These are phyloP conservation scores for Agapornis roseicollis DNA, from an alignment of 2,113 vertebrate genomes.

Conservation along the genomic window DNA sequence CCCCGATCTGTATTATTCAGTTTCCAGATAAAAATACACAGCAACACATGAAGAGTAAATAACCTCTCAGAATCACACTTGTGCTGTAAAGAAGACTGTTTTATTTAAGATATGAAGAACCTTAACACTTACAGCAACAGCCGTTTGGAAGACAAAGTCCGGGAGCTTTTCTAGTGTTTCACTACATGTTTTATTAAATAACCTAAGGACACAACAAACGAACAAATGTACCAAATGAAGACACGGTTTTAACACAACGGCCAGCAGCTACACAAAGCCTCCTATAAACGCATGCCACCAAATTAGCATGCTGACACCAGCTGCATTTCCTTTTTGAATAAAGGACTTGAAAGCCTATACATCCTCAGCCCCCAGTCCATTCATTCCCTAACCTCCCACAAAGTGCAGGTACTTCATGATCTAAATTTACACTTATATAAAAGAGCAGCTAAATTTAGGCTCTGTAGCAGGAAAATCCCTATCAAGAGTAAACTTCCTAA, in stretches of 20 bases:
- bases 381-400: neutral
- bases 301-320: slow-evolving; percentile 12
- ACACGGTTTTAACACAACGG: neutral
- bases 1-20: neutral
- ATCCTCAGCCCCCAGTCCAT: neutral
- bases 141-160: neutral
- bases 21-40: neutral
- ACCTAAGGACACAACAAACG: slow-evolving; percentile 15
- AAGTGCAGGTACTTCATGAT: neutral
- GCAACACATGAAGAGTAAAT: neutral
- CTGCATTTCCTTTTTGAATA: neutral
- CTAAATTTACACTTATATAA: neutral
- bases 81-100: neutral
- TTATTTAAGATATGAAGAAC: neutral
- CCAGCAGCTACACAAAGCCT: slow-evolving; percentile 9
- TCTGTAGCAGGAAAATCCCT: slow-evolving; percentile 25
- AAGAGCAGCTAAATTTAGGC: slow-evolving; percentile 1
- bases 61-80: neutral
- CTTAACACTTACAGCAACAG: neutral
- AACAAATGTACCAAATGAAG: slow-evolving; percentile 28
- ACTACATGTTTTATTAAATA: slow-evolving; percentile 35
- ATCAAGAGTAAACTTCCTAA: neutral
- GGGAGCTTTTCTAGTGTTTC: neutral
- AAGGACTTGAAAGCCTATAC: neutral
- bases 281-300: slow-evolving; percentile 36